phyloP scores from a whole-genome alignment of 2,888 invertebrate genomes.

The Seladonia tumulorum region DNA sequence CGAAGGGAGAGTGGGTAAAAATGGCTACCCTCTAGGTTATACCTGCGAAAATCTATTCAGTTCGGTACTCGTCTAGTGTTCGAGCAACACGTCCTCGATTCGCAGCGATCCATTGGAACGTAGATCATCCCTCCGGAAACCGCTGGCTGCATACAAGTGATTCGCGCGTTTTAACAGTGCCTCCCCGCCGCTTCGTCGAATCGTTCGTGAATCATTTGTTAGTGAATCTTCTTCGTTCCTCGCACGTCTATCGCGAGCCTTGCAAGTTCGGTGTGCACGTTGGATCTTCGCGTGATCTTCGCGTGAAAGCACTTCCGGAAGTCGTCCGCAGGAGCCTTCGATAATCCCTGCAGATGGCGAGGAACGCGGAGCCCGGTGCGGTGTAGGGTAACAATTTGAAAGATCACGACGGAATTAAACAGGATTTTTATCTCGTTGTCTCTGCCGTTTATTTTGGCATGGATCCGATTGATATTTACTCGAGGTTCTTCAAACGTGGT shows the following conservation, averaged over 20 bases:
- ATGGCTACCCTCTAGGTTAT: conserved; percentile 77
- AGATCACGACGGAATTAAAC: not conserved
- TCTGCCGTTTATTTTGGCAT: not conserved
- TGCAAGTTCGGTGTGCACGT: not conserved
- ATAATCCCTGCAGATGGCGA: not conserved
- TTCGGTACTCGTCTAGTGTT: conserved; percentile 61
- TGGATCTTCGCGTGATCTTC: not conserved
- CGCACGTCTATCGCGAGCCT: not conserved
- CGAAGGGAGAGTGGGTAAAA: conserved; percentile 73
- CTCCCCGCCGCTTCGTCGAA: not conserved
- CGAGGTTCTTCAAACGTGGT: not conserved
- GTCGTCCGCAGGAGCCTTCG: not conserved
- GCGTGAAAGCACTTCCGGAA: not conserved
- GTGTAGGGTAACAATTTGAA: not conserved
- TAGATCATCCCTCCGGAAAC: conserved; percentile 3
- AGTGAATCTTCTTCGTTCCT: not conserved
- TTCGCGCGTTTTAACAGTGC: not conserved
- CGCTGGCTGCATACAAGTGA: too few species aligned
- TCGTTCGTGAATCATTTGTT: not conserved
- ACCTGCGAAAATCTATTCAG: conserved; percentile 82
- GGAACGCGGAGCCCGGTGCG: not conserved
- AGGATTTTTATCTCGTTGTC: not conserved
- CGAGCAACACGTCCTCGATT: conserved; percentile 45
- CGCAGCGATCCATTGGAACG: conserved; percentile 23
- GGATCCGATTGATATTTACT: not conserved